A percentile compares a stretch with the other conserved stretches of the same genome.
Conservation (phyloP, 2,888 invertebrate species). For the Hydroisotoma schaefferi region DNA sequence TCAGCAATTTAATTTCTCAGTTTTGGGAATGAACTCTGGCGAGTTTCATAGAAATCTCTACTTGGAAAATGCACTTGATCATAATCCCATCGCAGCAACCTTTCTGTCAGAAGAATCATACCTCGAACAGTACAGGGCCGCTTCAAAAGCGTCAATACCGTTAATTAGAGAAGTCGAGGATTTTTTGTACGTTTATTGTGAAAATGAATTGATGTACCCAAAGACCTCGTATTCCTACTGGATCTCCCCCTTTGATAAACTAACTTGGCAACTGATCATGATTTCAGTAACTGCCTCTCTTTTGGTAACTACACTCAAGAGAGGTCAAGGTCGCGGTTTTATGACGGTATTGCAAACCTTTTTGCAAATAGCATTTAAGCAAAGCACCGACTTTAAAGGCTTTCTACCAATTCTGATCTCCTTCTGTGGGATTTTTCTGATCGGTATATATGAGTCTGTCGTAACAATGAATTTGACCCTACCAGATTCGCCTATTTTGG, state of each 20-base stretch:
- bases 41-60: too few species aligned
- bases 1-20: too few species aligned
- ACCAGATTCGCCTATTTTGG: background rate
- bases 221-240: background rate
- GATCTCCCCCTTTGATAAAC: background rate
- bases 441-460: background rate
- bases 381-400: background rate
- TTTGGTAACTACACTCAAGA: background rate
- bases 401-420: background rate
- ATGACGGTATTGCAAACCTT: background rate
- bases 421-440: background rate
- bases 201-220: background rate
- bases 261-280: background rate
- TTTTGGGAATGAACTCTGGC: too few species aligned
- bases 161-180: background rate
- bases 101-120: background rate
- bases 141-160: background rate
- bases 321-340: background rate
- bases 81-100: too few species aligned
- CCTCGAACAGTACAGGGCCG: background rate
- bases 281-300: background rate
- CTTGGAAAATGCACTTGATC: too few species aligned
- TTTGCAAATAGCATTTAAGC: background rate
- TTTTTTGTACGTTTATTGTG: background rate
- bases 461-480: background rate